These are phyloP conservation scores for Ailurus styani DNA, from an alignment of 2,113 vertebrate species.

Conservation along the genomic window DNA sequence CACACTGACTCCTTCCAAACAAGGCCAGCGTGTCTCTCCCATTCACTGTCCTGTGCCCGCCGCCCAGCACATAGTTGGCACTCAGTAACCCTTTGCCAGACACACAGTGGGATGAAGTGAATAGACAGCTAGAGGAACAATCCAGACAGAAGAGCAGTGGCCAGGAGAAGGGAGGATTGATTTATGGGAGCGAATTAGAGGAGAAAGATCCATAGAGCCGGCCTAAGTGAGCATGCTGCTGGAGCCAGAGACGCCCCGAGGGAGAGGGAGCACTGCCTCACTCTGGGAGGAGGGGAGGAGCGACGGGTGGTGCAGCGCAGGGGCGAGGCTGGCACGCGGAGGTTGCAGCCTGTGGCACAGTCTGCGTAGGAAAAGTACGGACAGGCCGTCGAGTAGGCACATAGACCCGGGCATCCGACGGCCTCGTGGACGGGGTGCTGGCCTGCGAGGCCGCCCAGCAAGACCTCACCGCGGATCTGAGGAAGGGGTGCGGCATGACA, in stretches of 20 bases:
- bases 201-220: neutral
- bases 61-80: neutral
- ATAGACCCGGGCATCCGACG: accelerated
- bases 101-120: neutral
- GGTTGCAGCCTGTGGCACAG: accelerated
- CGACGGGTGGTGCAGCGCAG: accelerated
- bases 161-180: neutral
- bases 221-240: constrained; percentile 4
- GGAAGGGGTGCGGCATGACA: neutral
- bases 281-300: neutral
- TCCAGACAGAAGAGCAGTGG: neutral
- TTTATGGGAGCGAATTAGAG: constrained; percentile 43
- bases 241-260: neutral
- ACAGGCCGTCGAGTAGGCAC: neutral
- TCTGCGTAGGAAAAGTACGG: neutral
- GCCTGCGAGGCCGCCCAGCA: neutral
- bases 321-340: neutral
- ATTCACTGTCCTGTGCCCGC: accelerated
- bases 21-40: neutral
- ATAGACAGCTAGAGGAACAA: neutral
- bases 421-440: accelerated
- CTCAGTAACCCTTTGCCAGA: neutral
- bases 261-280: neutral
- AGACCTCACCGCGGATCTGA: neutral
- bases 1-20: accelerated